Base-by-base conservation (phyloP, 2,888 invertebrate species). In the Graphium colonna region DNA sequence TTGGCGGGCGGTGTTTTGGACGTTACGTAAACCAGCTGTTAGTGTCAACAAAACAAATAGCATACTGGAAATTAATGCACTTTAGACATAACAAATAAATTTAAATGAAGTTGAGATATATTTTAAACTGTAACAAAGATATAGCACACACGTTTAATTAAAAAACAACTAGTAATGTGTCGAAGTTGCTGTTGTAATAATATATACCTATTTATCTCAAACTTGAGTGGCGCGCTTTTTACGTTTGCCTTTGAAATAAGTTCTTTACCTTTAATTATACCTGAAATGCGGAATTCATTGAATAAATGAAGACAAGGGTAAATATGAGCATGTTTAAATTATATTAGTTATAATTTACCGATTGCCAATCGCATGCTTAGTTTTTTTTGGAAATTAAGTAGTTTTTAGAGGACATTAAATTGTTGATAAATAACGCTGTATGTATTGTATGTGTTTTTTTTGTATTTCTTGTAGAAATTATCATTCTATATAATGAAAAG, bases 231-330 rank as follows among this genome's bases (percentile, higher is more conserved):
- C 44, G 42, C 36, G 52, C 46, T 64, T 61, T 58, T 69, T 55
- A 69, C 79, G 82, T 82, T 78, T 73, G 71, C 79, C 79, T 68
- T 78, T 82, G 69, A 73, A 79, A 69, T 77, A 77, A 67, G 79
- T 77, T 70, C 72, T 79, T 60, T 70, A n/a, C 75, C 70, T 71
- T 68, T 68, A 5, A 21, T 21, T 3, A 21, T 21, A 21, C 70
- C 76, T 55, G 76, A 80, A 55, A 85, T 85, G 82, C 84, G 83
- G 84, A 73, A 72, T 60, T 77, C 82, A 54, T 66, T 78, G 63
- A 82, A 77, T 65, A 83, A 79, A 82, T 87, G 87, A 87, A 86
- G 84, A 72, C 73, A 77, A 70, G 79, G 84, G 86, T 86, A 75
- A 77, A 60, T 52, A 41, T 36, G 3, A 5, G 36, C 36, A 36